phyloP scores from a whole-genome alignment of 2,888 invertebrate species.

The Venustoraphidia nigricollis region DNA sequence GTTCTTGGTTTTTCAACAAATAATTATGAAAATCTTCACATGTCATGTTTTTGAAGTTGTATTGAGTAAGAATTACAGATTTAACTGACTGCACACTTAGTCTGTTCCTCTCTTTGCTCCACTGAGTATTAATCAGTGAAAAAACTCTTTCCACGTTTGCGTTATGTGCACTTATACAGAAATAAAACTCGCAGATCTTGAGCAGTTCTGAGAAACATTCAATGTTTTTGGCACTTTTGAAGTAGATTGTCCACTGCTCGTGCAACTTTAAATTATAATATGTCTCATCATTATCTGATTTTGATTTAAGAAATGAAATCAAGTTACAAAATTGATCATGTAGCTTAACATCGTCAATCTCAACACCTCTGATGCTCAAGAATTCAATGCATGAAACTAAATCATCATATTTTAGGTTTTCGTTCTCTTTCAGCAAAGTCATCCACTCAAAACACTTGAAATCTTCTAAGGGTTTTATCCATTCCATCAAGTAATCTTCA shows the following conservation, averaged over 20 bases:
- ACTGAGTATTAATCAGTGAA: constrained; percentile 7
- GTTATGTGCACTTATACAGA: constrained; percentile 4
- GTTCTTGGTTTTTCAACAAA: constrained; percentile 10
- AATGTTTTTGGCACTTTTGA: constrained; percentile 4
- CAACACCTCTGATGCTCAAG: constrained; percentile 3
- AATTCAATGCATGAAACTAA: constrained; percentile 9
- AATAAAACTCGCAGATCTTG: constrained; percentile 5
- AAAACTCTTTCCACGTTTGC: constrained; percentile 7
- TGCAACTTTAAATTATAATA: constrained; percentile 8
- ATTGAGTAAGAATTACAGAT: constrained; percentile 5
- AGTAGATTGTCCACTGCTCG: constrained; percentile 8
- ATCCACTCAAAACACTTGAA: constrained; percentile 10
- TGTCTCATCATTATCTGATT: constrained; percentile 7
- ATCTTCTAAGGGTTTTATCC: constrained; percentile 8
- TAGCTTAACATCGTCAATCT: constrained; percentile 9
- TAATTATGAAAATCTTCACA: constrained; percentile 10
- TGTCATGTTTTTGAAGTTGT: constrained; percentile 9
- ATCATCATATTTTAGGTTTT: constrained; percentile 9
- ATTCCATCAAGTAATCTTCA: constrained; percentile 1
- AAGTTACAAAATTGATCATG: constrained; percentile 9
- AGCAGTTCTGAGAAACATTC: constrained; percentile 5
- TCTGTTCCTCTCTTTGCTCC: constrained; percentile 5
- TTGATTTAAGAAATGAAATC: constrained; percentile 9
- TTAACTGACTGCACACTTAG: constrained; percentile 5
- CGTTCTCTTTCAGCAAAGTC: constrained; percentile 8